Percentiles rank a stretch among this genome's conserved stretches.
phyloP scores from a whole-genome alignment of 2,888 invertebrate species.

The Drosophila algonquin region DNA sequence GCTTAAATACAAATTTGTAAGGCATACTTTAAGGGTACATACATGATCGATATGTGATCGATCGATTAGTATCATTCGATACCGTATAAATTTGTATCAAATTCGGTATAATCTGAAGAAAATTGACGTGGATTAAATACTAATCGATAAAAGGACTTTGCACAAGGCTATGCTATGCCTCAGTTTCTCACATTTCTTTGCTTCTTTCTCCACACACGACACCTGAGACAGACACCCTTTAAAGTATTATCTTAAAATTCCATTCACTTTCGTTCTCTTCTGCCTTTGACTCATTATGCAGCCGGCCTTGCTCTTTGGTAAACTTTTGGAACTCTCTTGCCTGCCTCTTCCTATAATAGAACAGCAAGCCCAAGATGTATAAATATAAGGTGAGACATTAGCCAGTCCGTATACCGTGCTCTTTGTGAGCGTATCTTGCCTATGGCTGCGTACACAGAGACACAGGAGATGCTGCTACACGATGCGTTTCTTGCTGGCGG shows the following conservation, averaged over 20 bases:
- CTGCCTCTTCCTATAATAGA: constrained; percentile 48
- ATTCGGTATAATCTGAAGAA: no score
- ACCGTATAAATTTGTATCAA: no score
- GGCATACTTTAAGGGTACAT: neutral
- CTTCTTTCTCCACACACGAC: neutral
- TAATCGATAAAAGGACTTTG: no score
- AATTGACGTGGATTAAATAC: no score
- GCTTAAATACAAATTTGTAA: neutral
- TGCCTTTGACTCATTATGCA: constrained; percentile 8
- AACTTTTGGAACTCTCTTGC: constrained; percentile 54
- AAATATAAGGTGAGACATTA: neutral
- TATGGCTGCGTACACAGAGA: neutral
- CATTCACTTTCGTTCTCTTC: constrained; percentile 23
- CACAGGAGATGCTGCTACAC: neutral
- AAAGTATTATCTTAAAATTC: constrained; percentile 26
- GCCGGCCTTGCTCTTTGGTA: constrained; percentile 37
- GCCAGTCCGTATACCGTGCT: neutral
- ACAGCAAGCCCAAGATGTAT: constrained; percentile 44
- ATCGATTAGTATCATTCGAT: no score
- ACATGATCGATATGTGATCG: no score
- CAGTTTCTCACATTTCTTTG: neutral
- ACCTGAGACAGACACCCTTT: neutral
- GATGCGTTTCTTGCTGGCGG: no score
- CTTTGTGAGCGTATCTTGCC: no score
- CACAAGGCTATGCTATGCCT: no score